Evolutionary conservation across 1,140 invertebrate species (phyloP), one percentile per base, ranked within the genome.

Genomic region (Tetragonula clypearis): DNA sequence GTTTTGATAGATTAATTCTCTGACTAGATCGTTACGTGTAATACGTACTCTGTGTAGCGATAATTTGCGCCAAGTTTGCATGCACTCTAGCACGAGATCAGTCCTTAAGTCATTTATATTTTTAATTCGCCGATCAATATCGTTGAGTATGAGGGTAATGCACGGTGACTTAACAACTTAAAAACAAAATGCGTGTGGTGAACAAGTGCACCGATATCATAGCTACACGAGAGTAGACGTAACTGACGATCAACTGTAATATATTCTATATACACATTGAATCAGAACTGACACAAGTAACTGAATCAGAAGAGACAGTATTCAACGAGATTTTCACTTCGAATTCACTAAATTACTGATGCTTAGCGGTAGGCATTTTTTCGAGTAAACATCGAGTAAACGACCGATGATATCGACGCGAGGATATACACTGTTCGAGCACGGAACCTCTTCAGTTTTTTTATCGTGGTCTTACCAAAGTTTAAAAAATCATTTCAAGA

Each of bases 401-500:
- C 21, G 68, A 62, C 17, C n/a, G 41, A 68, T n/a, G 62, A 65
- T 86, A 55, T 72, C 80, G 35, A 55, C 17, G 68, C 12, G 41
- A 79, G 65, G 85, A 56, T 79, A 60, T 72, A 79, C 35, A 23
- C 60, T 74, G 74, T 73, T 19, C 41, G 11, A 76, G 78, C 17
- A 79, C 5, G 35, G 72, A 68, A 81, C 49, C 49, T 21, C n/a
- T 19, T 41, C 49, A 62, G 60, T 35, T n/a, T 58, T 58, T 56
- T 41, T 26, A 76, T 68, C 55, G 77, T 60, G 26, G 12, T 65
- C 87, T 89, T 89, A 89, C 87, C 74, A 82, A 80, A 68, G 60
- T 72, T 89, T 62, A 88, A 77, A 69, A 72, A 81, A 53, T 78
- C 84, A 86, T 89, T 84, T 89, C 80, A 86, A 62, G 66, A 41